Evolutionary conservation across 2,888 invertebrate species (phyloP).

Genomic region (Nymphalis urticae): DNA sequence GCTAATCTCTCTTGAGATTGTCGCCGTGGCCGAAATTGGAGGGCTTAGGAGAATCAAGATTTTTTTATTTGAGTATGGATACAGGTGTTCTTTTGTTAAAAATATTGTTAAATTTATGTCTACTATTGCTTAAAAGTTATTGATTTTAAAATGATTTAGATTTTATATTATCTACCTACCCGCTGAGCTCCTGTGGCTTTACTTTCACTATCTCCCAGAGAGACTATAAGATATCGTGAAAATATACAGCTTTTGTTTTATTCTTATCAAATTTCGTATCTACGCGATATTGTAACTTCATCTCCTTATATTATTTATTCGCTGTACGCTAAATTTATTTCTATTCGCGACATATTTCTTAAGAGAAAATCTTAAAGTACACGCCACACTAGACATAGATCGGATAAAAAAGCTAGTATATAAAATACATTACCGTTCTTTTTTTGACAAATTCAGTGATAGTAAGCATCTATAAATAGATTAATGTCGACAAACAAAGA

Average conservation of each 20-base stretch:
- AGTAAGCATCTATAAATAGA: not conserved
- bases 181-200: constrained; percentile 36
- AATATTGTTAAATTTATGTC: not conserved
- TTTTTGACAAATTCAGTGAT: not conserved
- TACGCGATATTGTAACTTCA: constrained; percentile 37
- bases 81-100: not conserved
- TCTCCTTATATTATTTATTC: constrained; percentile 29
- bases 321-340: constrained; percentile 5
- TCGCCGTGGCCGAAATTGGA: too few species aligned
- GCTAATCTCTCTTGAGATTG: too few species aligned
- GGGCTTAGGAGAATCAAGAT: too few species aligned
- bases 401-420: not conserved
- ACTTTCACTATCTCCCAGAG: constrained; percentile 42
- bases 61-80: not conserved
- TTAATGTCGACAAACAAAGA: constrained; percentile 34
- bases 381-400: not conserved
- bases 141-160: constrained; percentile 29
- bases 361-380: not conserved
- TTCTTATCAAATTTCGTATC: constrained; percentile 41
- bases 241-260: constrained; percentile 42
- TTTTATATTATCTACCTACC: constrained; percentile 34
- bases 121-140: constrained; percentile 16
- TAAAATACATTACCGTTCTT: not conserved
- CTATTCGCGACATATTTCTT: constrained; percentile 1
- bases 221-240: constrained; percentile 39